These are phyloP conservation scores for Catocala nupta DNA, from an alignment of 2,888 invertebrate species.

Conservation along the genomic window DNA sequence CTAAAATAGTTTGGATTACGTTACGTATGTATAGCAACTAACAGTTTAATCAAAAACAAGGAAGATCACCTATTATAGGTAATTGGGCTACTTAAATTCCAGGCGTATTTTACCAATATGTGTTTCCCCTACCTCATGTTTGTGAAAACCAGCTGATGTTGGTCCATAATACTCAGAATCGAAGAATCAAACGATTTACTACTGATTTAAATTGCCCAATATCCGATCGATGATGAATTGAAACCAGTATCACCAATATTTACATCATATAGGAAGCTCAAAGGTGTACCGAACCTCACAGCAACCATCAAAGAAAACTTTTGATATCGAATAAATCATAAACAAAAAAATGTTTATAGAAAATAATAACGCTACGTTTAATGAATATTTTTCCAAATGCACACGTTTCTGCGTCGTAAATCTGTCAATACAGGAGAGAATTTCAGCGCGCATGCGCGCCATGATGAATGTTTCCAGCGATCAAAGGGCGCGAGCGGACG, in stretches of 20 bases:
- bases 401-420: conserved; percentile 55
- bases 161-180: neutral
- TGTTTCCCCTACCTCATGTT: no score
- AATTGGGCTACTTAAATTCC: no score
- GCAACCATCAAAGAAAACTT: conserved; percentile 47
- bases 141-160: no score
- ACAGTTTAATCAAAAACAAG: no score
- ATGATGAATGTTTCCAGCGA: conserved; percentile 62
- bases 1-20: no score
- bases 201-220: neutral
- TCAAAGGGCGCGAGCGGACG: conserved; percentile 58
- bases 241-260: conserved; percentile 36
- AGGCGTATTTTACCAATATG: no score
- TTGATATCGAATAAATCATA: conserved; percentile 50
- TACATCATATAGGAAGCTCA: conserved; percentile 34
- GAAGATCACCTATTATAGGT: no score
- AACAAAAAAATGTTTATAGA: conserved; percentile 50
- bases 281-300: conserved; percentile 21
- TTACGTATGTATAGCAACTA: no score
- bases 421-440: conserved; percentile 60
- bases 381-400: conserved; percentile 53
- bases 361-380: conserved; percentile 48
- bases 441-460: conserved; percentile 39
- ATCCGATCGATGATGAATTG: conserved; percentile 9
- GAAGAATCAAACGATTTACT: neutral